Evolutionary conservation across 2,888 invertebrate genomes (phyloP).

Genomic region (Oeneis ivallda): DNA sequence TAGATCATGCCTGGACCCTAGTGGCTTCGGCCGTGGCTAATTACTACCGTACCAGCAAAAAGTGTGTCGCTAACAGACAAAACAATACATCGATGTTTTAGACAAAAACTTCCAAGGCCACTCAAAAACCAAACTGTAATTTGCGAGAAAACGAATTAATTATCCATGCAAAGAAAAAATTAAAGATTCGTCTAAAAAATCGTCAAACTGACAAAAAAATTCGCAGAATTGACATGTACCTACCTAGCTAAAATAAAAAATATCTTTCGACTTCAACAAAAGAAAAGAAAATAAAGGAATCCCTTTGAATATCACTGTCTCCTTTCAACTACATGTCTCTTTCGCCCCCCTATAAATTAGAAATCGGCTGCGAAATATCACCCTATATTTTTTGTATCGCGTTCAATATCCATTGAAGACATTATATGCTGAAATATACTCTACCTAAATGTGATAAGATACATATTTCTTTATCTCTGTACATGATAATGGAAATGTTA

Average conservation of each 20-base stretch:
- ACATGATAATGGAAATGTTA: conserved; percentile 2
- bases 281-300: conserved; percentile 14
- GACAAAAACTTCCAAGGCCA: neutral
- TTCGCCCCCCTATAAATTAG: conserved; percentile 38
- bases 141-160: neutral
- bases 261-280: neutral
- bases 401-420: conserved; percentile 18
- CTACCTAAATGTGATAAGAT: neutral
- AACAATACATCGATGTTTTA: neutral
- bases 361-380: conserved; percentile 22
- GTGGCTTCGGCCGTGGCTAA: no score
- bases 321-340: conserved; percentile 31
- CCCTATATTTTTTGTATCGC: conserved; percentile 27
- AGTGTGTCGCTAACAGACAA: no score
- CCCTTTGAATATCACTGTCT: conserved; percentile 19
- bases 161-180: neutral
- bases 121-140: neutral
- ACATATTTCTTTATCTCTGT: conserved; percentile 4
- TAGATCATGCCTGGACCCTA: no score
- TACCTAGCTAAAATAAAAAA: neutral
- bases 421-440: conserved; percentile 8
- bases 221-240: conserved; percentile 11
- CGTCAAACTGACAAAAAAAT: neutral
- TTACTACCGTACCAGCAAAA: no score
- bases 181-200: neutral